phyloP scores from a whole-genome alignment of 2,888 invertebrate species.

The Agrochola macilenta region DNA sequence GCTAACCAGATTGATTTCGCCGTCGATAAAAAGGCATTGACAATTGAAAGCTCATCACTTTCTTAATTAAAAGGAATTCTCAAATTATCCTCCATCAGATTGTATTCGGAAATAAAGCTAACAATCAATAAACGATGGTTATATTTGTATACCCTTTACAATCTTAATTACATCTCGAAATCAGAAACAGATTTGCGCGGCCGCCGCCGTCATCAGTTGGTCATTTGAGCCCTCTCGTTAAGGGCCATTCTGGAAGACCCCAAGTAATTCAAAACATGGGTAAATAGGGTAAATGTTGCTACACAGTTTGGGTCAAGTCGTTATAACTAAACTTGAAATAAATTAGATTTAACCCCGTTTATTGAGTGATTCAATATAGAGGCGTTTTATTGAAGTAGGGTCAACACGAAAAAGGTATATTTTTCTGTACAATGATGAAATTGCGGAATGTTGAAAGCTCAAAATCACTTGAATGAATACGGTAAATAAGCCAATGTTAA shows the following conservation, averaged over 20 bases:
- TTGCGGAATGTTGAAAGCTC: neutral
- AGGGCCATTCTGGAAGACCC: constrained; percentile 28
- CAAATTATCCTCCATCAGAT: neutral
- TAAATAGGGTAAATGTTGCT: constrained; percentile 24
- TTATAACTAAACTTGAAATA: constrained; percentile 43
- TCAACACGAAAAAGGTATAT: neutral
- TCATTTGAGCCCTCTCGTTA: constrained; percentile 50
- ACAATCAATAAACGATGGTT: constrained; percentile 6
- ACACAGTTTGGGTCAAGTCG: constrained; percentile 34
- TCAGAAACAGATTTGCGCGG: constrained; percentile 54
- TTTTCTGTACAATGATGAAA: neutral
- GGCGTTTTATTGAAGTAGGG: neutral
- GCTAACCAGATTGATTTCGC: too few species aligned
- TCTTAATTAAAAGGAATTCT: neutral
- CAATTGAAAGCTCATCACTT: neutral
- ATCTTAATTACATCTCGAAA: constrained; percentile 37
- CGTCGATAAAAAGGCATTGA: neutral
- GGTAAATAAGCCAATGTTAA: neutral
- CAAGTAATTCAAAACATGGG: constrained; percentile 43
- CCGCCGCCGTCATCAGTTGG: constrained; percentile 16
- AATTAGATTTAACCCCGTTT: constrained; percentile 47
- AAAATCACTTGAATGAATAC: neutral
- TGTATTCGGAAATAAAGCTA: constrained; percentile 5
- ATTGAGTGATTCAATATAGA: constrained; percentile 26
- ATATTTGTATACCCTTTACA: constrained; percentile 19